Percentiles rank a stretch among this genome's conserved stretches.
These are phyloP conservation scores for Oceanites oceanicus DNA, from an alignment of 2,113 vertebrate genomes.

Conservation along the genomic window DNA sequence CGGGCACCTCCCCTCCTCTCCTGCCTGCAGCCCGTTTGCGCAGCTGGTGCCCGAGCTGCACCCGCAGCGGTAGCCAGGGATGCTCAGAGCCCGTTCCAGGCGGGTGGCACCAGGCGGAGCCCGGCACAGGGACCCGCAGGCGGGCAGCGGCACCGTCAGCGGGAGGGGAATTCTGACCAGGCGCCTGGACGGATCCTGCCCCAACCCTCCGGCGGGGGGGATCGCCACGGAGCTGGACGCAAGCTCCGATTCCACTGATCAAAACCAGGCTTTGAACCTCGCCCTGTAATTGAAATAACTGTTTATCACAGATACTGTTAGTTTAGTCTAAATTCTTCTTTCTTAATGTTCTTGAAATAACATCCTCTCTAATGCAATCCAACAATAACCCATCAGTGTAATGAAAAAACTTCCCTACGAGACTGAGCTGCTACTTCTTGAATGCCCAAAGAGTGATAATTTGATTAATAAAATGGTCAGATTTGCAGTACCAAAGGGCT, in stretches of 20 bases:
- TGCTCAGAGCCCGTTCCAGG: neutral
- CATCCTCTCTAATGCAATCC: neutral
- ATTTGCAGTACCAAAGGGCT: neutral
- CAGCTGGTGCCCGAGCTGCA: neutral
- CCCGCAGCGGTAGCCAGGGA: fast-evolving
- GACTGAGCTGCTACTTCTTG: neutral
- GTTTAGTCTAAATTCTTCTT: neutral
- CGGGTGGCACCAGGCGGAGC: neutral
- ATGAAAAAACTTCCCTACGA: neutral
- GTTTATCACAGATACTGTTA: neutral
- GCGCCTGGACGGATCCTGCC: neutral
- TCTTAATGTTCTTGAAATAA: neutral
- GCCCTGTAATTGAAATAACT: neutral
- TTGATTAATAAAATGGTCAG: conserved; percentile 47
- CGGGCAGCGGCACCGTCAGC: neutral
- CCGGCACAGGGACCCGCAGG: neutral
- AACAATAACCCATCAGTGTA: neutral
- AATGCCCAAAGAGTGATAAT: neutral
- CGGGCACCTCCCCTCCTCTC: neutral
- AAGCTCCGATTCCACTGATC: neutral
- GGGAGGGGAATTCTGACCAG: neutral
- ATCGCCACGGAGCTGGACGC: neutral
- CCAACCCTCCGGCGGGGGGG: neutral
- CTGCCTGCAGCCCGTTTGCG: no score
- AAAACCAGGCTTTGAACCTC: neutral